Conservation (phyloP, 2,113 vertebrate genomes). For the Ornithorhynchus anatinus region DNA sequence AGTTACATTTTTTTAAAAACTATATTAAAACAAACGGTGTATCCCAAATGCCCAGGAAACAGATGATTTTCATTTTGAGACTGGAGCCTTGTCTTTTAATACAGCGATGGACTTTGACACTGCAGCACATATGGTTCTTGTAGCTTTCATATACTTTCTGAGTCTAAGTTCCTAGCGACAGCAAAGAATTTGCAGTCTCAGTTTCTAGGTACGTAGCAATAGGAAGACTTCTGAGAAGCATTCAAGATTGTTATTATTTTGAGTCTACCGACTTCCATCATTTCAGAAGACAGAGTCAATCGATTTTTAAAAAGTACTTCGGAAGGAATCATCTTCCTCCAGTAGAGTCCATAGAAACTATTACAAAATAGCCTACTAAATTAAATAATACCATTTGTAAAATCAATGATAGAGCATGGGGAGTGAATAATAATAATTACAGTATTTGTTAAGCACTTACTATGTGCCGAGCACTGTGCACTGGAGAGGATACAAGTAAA, state of each 20-base stretch:
- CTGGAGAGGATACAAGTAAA: too few relatives aligned
- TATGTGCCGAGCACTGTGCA: too few relatives aligned
- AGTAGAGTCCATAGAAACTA: neutral
- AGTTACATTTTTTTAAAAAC: too few relatives aligned
- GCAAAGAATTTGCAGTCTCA: neutral
- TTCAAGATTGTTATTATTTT: constrained; percentile 41
- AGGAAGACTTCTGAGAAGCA: neutral
- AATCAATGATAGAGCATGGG: too few relatives aligned
- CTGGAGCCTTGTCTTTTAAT: too few relatives aligned
- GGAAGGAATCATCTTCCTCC: neutral
- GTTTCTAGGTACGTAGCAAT: constrained; percentile 33
- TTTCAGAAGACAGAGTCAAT: neutral
- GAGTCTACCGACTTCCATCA: constrained; percentile 30
- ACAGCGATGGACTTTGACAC: neutral
- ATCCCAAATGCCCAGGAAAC: neutral
- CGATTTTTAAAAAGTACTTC: neutral
- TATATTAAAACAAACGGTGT: rapidly evolving
- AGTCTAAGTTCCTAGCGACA: neutral
- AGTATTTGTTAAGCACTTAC: too few relatives aligned
- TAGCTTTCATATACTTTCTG: neutral
- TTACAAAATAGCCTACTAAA: neutral
- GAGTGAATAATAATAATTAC: too few relatives aligned
- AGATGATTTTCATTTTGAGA: neutral
- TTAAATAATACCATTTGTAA: neutral
- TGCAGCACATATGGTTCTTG: neutral